A percentile compares a stretch with the other conserved stretches of the same genome.
Evolutionary conservation across 2,888 invertebrate species (phyloP).

Genomic region (Sycophila texana): DNA sequence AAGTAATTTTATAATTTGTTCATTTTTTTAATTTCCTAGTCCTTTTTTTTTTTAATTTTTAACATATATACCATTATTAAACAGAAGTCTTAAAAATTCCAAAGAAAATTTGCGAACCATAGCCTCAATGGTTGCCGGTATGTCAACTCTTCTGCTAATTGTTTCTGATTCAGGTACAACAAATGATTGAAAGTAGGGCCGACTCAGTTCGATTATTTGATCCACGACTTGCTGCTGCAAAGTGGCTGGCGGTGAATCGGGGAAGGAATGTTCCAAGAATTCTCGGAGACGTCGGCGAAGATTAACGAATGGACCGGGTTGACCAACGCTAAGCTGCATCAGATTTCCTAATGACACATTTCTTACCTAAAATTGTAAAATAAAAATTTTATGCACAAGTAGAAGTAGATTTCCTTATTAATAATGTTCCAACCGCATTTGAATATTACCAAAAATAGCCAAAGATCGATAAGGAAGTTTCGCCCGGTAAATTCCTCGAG

Average conservation of each 20-base stretch:
- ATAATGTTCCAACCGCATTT: background rate
- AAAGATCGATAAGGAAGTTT: constrained; percentile 62
- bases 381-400: background rate
- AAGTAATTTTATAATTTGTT: background rate
- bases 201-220: constrained; percentile 61
- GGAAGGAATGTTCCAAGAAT: constrained; percentile 62
- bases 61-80: constrained; percentile 58
- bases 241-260: constrained; percentile 52
- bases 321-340: constrained; percentile 60
- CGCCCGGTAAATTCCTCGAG: constrained; percentile 50
- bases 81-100: constrained; percentile 60
- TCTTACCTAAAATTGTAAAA: constrained; percentile 59
- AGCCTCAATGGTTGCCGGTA: constrained; percentile 62
- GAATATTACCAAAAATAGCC: constrained; percentile 61
- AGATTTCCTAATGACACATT: constrained; percentile 62
- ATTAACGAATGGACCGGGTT: constrained; percentile 59
- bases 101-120: constrained; percentile 59
- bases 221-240: constrained; percentile 61
- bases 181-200: constrained; percentile 61
- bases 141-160: constrained; percentile 58
- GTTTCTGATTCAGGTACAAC: constrained; percentile 57
- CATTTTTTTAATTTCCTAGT: background rate
- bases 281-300: constrained; percentile 64
- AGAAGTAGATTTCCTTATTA: constrained; percentile 13
- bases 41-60: background rate